Base-by-base conservation (phyloP, 1,140 invertebrate genomes). In the Thaumetopoea pityocampa region DNA sequence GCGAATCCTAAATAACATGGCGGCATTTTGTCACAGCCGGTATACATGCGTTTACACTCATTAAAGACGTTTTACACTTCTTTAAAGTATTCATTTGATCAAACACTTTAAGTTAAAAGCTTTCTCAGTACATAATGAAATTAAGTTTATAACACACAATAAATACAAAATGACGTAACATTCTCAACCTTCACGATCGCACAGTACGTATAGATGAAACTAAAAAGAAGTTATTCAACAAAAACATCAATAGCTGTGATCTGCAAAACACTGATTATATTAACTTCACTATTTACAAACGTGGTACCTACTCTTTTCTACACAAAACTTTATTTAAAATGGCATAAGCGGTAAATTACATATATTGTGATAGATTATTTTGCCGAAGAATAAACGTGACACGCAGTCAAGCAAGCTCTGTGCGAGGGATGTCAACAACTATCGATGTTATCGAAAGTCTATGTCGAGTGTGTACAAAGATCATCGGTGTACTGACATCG, bases 111-210 rank as follows among this genome's bases (percentile, higher is more conserved):
- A 15, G 30, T 44, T 34, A 63, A 68, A 67, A 63, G 48, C 65
- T 63, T 61, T 53, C 45, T 42, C 51, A 64, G 38, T 57, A 52
- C 45, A 41, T 35, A 66, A 55, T 36, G 48, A 69, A 68, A 72
- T 70, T 67, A 60, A 63, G 62, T 77, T 67, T 63, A 62, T 72
- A 78, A 70, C 71, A 80, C 66, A 70, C 73, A 78, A 66, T 70
- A 68, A 56, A 70, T 61, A 58, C 65, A 67, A 80, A 82, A 79
- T 80, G 79, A 83, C 79, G 79, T 83, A 83, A 83, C 79, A 83
- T 74, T 80, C 79, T 83, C 74, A 83, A 80, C 79, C 79, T 83
- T 83, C 79, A 83, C 79, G 74, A 74, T 79, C 77, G 77, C 74
- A 77, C 63, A 71, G 55, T 38, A 54, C 38, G 67, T 76, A 77